Evolutionary conservation across 2,797 vertebrate species (phyloP).

Genomic region (Microchirus variegatus): DNA sequence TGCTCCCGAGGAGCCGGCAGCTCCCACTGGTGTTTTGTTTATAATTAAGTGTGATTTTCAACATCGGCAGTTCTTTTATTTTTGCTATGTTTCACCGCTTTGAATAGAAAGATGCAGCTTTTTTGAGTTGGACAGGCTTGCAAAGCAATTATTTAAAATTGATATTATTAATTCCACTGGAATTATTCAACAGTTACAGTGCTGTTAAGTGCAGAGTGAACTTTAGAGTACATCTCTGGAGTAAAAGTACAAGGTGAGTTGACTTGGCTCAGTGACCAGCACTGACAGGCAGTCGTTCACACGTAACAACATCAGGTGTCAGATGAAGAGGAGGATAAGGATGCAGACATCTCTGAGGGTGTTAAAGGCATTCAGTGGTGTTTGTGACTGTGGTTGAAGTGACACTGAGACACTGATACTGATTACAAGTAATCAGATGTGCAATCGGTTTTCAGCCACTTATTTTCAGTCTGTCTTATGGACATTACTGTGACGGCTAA

Average conservation of each 20-base stretch:
- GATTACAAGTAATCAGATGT: no score
- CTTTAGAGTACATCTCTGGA: slow-evolving; percentile 38
- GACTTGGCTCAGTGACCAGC: slow-evolving; percentile 44
- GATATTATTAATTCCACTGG: slow-evolving; percentile 45
- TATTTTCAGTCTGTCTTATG: no score
- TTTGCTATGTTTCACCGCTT: slow-evolving; percentile 5
- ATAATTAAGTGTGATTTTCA: slow-evolving; percentile 71
- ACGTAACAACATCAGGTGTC: slow-evolving; percentile 33
- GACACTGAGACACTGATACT: slow-evolving; percentile 29
- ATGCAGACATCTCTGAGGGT: slow-evolving; percentile 27
- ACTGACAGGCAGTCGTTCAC: slow-evolving; percentile 42
- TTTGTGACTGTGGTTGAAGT: slow-evolving; percentile 30
- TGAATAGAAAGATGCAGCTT: slow-evolving; percentile 14
- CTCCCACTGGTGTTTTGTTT: slow-evolving; percentile 51
- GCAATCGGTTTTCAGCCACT: no score
- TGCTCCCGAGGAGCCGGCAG: slow-evolving; percentile 35
- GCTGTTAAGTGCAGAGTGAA: slow-evolving; percentile 23
- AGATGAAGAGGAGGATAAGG: slow-evolving; percentile 22
- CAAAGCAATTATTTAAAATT: slow-evolving; percentile 54
- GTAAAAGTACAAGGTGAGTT: slow-evolving; percentile 24
- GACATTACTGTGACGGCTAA: no score
- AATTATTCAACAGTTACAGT: slow-evolving; percentile 38
- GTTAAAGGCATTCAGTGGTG: slow-evolving; percentile 48
- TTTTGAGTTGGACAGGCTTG: slow-evolving; percentile 21
- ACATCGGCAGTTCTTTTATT: slow-evolving; percentile 23